These are phyloP conservation scores for Thalassarche chlororhynchos DNA, from an alignment of 2,113 vertebrate species.

Conservation along the genomic window DNA sequence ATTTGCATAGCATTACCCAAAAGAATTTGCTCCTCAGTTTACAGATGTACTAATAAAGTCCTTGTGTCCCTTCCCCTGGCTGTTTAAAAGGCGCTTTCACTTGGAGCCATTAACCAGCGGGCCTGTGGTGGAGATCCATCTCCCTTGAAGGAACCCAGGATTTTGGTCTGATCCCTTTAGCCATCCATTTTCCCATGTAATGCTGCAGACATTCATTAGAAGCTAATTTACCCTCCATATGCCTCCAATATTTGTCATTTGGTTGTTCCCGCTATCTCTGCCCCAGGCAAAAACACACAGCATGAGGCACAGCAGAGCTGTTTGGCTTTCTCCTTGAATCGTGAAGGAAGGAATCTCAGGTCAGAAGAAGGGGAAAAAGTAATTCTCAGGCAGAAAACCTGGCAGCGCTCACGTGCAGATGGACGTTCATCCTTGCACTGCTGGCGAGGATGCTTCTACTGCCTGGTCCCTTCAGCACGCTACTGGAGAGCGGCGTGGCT, in stretches of 20 bases:
- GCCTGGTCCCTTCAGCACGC: background rate
- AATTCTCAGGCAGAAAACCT: background rate
- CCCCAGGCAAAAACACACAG: constrained; percentile 69
- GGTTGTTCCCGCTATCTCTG: constrained; percentile 36
- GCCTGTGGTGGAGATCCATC: constrained; percentile 6
- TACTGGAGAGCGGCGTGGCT: fast-evolving
- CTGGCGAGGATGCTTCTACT: background rate
- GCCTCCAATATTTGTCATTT: constrained; percentile 70
- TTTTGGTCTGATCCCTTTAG: constrained; percentile 16
- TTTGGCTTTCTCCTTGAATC: constrained; percentile 47
- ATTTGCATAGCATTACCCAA: constrained; percentile 48
- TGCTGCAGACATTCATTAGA: constrained; percentile 60
- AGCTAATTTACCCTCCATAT: constrained; percentile 69
- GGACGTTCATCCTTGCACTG: background rate
- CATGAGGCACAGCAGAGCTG: constrained; percentile 16
- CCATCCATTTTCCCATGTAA: constrained; percentile 29
- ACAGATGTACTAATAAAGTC: background rate
- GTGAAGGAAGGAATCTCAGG: background rate
- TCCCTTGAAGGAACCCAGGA: constrained; percentile 33
- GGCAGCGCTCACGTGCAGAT: background rate
- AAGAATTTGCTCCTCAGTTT: constrained; percentile 21
- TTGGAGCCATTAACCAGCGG: background rate
- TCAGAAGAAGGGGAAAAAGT: background rate
- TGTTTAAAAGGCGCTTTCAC: background rate
- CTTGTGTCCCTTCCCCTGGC: background rate